A percentile compares a stretch with the other conserved stretches of the same genome.
Conservation (phyloP, 2,797 vertebrate species). For the Varecia variegata region DNA sequence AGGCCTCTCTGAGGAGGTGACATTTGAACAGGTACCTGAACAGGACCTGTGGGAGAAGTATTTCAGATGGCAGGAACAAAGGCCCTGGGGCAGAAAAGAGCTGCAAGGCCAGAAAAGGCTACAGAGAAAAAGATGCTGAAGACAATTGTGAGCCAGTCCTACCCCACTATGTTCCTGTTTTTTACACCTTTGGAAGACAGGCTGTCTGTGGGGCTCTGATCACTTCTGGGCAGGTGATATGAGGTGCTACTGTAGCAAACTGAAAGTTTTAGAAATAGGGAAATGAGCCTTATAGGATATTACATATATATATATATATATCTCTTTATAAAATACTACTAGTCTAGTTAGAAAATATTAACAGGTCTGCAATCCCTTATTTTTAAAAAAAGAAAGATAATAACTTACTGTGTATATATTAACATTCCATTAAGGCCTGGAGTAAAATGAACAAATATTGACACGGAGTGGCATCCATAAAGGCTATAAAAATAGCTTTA, state of each 20-base stretch:
- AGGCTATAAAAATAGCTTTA: not conserved
- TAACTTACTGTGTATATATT: not conserved
- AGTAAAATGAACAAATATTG: not conserved
- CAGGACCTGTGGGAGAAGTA: not conserved
- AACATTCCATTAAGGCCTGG: not conserved
- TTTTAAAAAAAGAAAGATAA: not conserved
- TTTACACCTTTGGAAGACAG: not conserved
- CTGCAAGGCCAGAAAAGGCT: not conserved
- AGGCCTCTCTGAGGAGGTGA: not conserved
- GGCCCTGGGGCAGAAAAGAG: not conserved
- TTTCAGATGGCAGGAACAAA: not conserved
- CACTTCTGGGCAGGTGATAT: not conserved
- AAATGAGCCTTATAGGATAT: not conserved
- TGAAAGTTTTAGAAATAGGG: not conserved
- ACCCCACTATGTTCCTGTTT: no score
- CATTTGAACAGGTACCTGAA: not conserved
- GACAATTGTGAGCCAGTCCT: not conserved
- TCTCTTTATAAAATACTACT: not conserved
- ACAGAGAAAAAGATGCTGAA: not conserved
- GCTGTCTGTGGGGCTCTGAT: not conserved
- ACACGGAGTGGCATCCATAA: not conserved
- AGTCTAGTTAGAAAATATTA: not conserved
- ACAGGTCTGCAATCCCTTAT: not conserved
- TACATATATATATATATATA: not conserved
- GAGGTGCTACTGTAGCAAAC: not conserved